Evolutionary conservation across 2,113 vertebrate genomes (phyloP), one percentile per base, ranked within the genome.

Genomic region (Hippocampus barbouri): DNA sequence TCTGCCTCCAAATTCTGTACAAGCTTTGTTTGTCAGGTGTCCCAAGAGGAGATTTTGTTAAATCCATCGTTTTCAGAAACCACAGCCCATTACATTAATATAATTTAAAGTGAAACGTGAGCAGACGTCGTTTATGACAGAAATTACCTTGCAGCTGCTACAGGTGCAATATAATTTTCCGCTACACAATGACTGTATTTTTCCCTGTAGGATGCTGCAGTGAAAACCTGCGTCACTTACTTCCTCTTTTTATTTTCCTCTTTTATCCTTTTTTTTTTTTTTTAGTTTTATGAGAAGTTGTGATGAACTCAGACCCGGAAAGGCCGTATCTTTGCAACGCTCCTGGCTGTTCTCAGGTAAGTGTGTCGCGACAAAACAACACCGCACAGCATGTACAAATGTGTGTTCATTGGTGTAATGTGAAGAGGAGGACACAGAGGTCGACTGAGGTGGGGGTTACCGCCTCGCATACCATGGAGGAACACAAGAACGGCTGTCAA

Each of bases 281-380:
- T 73, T 51, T 79, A 98, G 96, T 95, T 98, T 95, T 95, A 98
- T 98, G 96, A 96, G 92, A 95, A 95, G 91, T 94, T 93, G 94
- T 94, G 94, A 99, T 99, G 97, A 99, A 98, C 94, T 94, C 96
- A 90, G 97, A 99, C 94, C 97, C 97, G 94, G 97, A 99, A 92
- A 96, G 97, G 94, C 96, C 95, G 68, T 99, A 94, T 83, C 86
- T 98, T 89, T 99, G 97, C 94, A 96, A 93, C 81, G 96, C 97
- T 91, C 97, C 95, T 57, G 97, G 96, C 92, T 99, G 97, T 92
- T 98, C 97, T 87, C 97, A 99, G 97, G 97, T 99, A 89, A 95
- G 94, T 93, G 86, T 85, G 77, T 79, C 2, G 4, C 63, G 57
- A 66, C 69, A 49, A 59, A 72, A 60, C 59, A 60, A 61, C 62